Conservation (phyloP, 2,888 invertebrate genomes). For the Cenopis cana region DNA sequence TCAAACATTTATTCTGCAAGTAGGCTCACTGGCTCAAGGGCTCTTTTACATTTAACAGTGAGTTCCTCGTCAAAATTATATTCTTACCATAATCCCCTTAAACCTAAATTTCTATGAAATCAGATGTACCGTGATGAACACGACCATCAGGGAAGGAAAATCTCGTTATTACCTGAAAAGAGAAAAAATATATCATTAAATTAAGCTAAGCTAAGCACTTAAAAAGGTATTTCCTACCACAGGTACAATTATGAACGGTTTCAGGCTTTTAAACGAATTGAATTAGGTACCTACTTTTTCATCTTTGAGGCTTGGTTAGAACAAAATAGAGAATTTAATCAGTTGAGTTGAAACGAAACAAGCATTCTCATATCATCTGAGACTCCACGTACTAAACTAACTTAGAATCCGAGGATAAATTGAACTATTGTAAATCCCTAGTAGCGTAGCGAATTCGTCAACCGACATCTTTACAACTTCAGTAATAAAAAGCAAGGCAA, state of each 20-base stretch:
- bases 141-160: neutral
- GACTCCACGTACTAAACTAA: too few species aligned
- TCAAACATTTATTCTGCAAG: too few species aligned
- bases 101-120: neutral
- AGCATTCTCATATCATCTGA: too few species aligned
- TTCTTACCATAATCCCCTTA: neutral
- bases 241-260: neutral
- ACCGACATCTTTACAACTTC: neutral
- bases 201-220: neutral
- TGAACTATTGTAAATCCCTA: neutral
- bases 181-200: slow-evolving; percentile 18
- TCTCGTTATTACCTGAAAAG: slow-evolving; percentile 37
- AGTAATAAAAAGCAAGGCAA: too few species aligned
- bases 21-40: too few species aligned
- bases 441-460: neutral
- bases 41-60: too few species aligned
- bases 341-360: too few species aligned
- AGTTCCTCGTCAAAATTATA: neutral
- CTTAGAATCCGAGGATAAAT: too few species aligned
- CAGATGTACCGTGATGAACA: neutral
- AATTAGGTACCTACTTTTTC: too few species aligned
- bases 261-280: too few species aligned
- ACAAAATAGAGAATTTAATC: too few species aligned
- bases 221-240: neutral
- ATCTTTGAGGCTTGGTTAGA: too few species aligned